Base-by-base conservation (phyloP, 2,113 vertebrate species). In the Coptodon bakossiorum region DNA sequence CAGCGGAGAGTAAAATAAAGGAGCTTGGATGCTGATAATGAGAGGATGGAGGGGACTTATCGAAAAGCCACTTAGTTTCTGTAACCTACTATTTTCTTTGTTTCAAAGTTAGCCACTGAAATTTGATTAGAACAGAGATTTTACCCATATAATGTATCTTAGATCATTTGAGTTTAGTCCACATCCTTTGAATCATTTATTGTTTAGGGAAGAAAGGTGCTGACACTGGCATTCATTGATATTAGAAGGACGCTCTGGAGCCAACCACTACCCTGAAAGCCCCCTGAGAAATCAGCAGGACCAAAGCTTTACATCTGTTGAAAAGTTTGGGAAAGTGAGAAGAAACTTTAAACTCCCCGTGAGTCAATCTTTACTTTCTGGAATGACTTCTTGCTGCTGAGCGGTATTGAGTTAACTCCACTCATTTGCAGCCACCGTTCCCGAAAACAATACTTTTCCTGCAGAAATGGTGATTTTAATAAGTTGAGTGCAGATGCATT, bases 371-470 rank as follows among this genome's bases (percentile, higher is more conserved):
- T 81, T 79, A 84, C 76, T 85, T 61, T 85, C 56, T 73, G 27
- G n/a, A 85, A 50, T 17, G 1, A 38, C 61, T 2, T 85, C 80
- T 29, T 81, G 54, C 59, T 82, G 80, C 59, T 45, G 78, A 13
- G 82, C 19, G 78, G 71, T 45, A 40, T 71, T 85, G 17, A 43
- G 76, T 89, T 83, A 90, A 86, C 13, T 82, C 59, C 29, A 43
- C 86, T 89, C 68, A 88, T 91, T 90, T 90, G 80, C 80, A 84
- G 31, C 59, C 29, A 81, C 29, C 29, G 43, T 84, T 73, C 78
- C 91, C 85, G 86, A 89, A 71, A 89, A 79, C 56, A 90, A 71
- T 52, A 80, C 52, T 84, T 86, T 29, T 87, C 73, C 84, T 83
- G 86, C 85, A 43, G 40, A 61, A 89, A 63, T 29, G 34, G 31